Evolutionary conservation across 23 tunicate genomes (phyloP), one percentile per base, ranked within the genome.

Genomic region (Trididemnum clinides): DNA sequence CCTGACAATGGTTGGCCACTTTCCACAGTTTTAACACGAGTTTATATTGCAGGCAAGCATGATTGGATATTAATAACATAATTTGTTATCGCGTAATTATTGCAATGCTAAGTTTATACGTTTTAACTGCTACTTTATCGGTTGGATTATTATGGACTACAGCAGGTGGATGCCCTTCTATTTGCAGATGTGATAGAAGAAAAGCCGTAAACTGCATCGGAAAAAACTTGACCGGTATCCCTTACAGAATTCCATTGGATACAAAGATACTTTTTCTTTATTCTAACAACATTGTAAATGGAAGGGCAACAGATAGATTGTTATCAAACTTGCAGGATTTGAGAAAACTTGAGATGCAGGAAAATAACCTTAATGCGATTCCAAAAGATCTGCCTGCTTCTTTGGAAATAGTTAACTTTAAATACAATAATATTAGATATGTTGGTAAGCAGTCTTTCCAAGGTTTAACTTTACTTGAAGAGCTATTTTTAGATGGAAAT

Each of bases 151-250:
- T 44, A 7, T 44, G 54, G 54, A 15, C 54, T 44, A 10, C 10
- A 44, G 15, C 26, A 4, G 69, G 31, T 28, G 2, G 2, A 15
- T 95, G 98, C 81, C 98, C 98, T 15, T 44, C 62, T 31, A 23
- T 28, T 28, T 95, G 98, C 50, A 81, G 98, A n/a, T 95, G 98
- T 33, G 90, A 89, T 44, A 39, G 70, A 21, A 64, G 95, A 50
- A 89, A 65, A 44, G 70, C 63, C 29, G 96, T 87, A 2, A 90
- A 82, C 57, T 95, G 99, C 77, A 77, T 69, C 19, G 86, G 87
- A 18, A 83, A 58, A 58, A 33, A 72, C 3, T 57, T 90, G 23
- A 26, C 34, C 4, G n/a, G 35, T 28, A 65, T 95, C 1, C 99
- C 99, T 27, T 74, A 78, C 71, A 91, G 95, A 21, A 90, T 95